These are phyloP conservation scores for Myotis pilosus DNA, from an alignment of 2,797 vertebrate genomes.

Conservation along the genomic window DNA sequence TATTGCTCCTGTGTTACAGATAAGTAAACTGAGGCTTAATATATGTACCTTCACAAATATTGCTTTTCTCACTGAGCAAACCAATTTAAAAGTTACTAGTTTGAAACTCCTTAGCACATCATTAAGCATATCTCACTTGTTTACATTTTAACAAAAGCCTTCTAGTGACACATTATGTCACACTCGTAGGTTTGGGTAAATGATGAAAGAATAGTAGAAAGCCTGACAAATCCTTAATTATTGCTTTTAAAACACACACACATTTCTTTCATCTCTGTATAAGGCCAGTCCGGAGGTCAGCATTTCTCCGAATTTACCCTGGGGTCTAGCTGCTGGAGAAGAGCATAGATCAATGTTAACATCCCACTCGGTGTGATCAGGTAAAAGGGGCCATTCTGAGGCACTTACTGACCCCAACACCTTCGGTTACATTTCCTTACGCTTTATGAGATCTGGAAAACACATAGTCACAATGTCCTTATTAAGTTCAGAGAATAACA, in stretches of 20 bases:
- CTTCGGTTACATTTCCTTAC: not conserved
- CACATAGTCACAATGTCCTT: slow-evolving; percentile 9
- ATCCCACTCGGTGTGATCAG: not conserved
- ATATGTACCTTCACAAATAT: not conserved
- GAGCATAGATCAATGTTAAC: not conserved
- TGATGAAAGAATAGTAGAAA: slow-evolving; percentile 49
- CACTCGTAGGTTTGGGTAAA: slow-evolving; percentile 17
- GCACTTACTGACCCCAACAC: not conserved
- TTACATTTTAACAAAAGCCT: slow-evolving; percentile 8
- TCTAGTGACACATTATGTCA: not conserved
- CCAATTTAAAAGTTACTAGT: not conserved
- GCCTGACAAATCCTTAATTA: slow-evolving; percentile 23
- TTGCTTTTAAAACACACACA: not conserved
- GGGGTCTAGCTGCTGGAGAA: not conserved
- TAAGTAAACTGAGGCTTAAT: not conserved
- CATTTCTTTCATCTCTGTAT: not conserved
- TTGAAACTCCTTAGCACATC: not conserved
- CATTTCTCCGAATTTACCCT: slow-evolving; percentile 19
- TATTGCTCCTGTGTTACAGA: not conserved
- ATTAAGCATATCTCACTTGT: not conserved
- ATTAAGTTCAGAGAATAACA: slow-evolving; percentile 55
- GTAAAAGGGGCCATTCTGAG: slow-evolving; percentile 4
- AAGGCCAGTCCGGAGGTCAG: slow-evolving; percentile 11
- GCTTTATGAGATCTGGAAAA: slow-evolving; percentile 39
- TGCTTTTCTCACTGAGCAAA: not conserved